A percentile compares a stretch with the other conserved stretches of the same genome.
Conservation (phyloP, 2,113 vertebrate genomes). For the Loxodonta africana region DNA sequence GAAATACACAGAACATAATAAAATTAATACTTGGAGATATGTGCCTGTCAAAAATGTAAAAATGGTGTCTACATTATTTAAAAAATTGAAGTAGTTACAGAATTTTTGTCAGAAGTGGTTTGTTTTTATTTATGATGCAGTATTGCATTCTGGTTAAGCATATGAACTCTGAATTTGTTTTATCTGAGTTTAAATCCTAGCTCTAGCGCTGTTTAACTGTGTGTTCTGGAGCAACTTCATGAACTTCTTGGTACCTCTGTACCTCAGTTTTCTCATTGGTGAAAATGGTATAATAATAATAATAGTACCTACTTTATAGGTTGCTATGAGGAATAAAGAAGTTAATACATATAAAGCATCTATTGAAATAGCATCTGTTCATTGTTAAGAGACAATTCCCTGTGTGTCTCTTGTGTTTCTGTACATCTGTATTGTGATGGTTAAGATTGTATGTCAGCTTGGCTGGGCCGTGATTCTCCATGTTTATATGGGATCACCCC, state of each 20-base stretch:
- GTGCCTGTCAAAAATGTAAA: not conserved
- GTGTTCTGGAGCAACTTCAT: not conserved
- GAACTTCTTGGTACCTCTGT: not conserved
- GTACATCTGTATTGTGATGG: not conserved
- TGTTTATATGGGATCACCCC: too few species aligned
- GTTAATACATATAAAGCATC: not conserved
- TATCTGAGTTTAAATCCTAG: not conserved
- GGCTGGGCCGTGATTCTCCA: too few species aligned
- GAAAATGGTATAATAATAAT: slow-evolving; percentile 12
- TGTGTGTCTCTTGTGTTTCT: not conserved
- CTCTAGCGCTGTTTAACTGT: too few species aligned
- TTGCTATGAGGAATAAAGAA: not conserved
- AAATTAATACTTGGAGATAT: not conserved
- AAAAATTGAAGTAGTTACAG: not conserved
- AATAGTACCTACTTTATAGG: not conserved
- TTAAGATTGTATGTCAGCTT: too few species aligned
- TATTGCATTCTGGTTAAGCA: not conserved
- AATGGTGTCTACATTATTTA: not conserved
- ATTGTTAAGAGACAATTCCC: not conserved
- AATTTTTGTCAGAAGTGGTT: slow-evolving; percentile 34
- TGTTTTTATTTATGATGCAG: not conserved
- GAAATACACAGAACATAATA: not conserved
- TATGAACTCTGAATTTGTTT: not conserved
- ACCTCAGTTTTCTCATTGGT: not conserved
- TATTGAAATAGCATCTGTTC: not conserved